Evolutionary conservation across 2,113 vertebrate genomes (phyloP).

Genomic region (Scopus umbretta): DNA sequence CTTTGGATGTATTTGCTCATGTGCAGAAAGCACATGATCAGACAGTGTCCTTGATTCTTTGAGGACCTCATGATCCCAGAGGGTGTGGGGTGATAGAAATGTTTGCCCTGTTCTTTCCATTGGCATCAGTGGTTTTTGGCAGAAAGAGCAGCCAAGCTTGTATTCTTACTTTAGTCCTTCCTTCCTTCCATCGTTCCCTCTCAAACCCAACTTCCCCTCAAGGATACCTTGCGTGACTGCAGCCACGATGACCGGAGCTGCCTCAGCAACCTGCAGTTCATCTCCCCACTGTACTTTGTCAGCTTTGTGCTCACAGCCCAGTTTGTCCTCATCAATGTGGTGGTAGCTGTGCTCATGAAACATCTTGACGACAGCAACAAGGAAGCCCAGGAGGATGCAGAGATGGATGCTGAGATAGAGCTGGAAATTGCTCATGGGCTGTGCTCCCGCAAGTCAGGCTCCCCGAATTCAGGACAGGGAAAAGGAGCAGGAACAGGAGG

Average conservation of each 20-base stretch:
- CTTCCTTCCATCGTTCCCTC: constrained; percentile 2
- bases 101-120: neutral
- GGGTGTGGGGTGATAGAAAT: neutral
- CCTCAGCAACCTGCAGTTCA: constrained; percentile 89
- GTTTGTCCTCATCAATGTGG: constrained; percentile 99
- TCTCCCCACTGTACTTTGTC: constrained; percentile 98
- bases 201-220: constrained; percentile 25
- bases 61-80: neutral
- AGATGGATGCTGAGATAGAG: constrained; percentile 98
- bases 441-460: constrained; percentile 69
- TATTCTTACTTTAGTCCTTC: constrained; percentile 29
- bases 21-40: neutral
- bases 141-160: neutral
- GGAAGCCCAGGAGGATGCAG: constrained; percentile 97
- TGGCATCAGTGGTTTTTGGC: neutral
- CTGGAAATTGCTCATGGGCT: constrained; percentile 90
- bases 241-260: constrained; percentile 91
- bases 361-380: constrained; percentile 99
- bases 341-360: constrained; percentile 99
- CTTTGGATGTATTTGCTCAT: neutral
- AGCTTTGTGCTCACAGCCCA: constrained; percentile 99
- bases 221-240: constrained; percentile 97
- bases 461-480: constrained; percentile 59
- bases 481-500: constrained; percentile 26
- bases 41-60: neutral